phyloP scores from a whole-genome alignment of 23 tunicate species.

The Oikopleura albicans region DNA sequence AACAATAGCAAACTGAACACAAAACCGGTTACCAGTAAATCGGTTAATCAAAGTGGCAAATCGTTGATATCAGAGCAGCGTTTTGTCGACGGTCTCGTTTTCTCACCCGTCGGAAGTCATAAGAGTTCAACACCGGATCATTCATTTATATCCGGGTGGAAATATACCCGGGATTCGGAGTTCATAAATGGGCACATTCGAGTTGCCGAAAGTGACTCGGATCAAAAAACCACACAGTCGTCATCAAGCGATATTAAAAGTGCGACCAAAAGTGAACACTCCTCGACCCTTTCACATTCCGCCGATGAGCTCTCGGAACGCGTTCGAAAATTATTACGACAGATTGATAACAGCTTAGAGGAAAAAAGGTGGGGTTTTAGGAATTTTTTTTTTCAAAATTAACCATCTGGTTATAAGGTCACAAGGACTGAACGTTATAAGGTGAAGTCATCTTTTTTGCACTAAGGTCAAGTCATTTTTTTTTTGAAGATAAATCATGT shows the following conservation, averaged over 20 bases:
- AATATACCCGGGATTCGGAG: not conserved
- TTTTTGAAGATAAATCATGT: too few species aligned
- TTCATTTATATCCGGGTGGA: not conserved
- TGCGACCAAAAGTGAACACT: not conserved
- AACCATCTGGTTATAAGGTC: too few species aligned
- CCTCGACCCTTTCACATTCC: not conserved
- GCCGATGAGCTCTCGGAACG: not conserved
- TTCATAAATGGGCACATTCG: not conserved
- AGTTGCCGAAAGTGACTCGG: not conserved
- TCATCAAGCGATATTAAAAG: not conserved
- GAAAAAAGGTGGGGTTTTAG: not conserved
- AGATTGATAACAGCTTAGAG: not conserved
- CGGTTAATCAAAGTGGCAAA: not conserved
- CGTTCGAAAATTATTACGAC: constrained; percentile 1
- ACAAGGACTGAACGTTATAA: too few species aligned
- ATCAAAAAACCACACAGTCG: not conserved
- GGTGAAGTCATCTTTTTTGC: too few species aligned
- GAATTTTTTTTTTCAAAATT: too few species aligned
- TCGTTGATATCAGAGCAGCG: not conserved
- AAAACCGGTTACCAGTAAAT: not conserved
- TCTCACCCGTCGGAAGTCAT: constrained; percentile 7
- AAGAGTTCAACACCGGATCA: constrained; percentile 7
- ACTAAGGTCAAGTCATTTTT: too few species aligned
- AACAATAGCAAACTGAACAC: not conserved
- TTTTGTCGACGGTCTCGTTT: not conserved